A percentile compares a stretch with the other conserved stretches of the same genome.
Evolutionary conservation across 2,113 vertebrate species (phyloP).

Genomic region (Setophaga kirtlandii): DNA sequence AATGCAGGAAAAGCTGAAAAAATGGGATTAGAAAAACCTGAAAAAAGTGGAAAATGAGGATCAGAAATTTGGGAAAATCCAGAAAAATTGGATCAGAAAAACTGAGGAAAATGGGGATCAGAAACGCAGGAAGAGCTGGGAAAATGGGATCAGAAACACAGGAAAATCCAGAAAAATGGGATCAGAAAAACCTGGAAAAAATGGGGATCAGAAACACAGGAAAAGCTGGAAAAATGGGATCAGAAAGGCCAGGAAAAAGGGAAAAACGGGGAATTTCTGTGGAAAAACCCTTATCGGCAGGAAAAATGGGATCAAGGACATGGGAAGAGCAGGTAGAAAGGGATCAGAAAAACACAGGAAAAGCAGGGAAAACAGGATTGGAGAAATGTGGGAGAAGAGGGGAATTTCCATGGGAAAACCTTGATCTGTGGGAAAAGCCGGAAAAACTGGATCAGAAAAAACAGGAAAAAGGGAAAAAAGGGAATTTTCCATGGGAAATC

Average conservation of each 20-base stretch:
- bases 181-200: no score
- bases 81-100: neutral
- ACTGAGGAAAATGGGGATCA: no score
- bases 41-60: neutral
- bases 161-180: no score
- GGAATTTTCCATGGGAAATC: neutral
- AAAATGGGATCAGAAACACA: no score
- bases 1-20: no score
- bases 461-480: rapidly evolving
- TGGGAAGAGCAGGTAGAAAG: no score
- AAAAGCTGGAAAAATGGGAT: no score
- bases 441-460: neutral
- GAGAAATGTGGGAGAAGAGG: neutral
- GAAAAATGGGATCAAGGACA: neutral
- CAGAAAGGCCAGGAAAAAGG: neutral
- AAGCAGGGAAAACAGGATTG: neutral
- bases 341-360: neutral
- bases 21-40: neutral
- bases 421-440: neutral
- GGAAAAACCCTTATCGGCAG: neutral
- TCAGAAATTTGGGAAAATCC: no score
- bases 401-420: neutral
- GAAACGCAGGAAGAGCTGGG: rapidly evolving
- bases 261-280: neutral
- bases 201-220: no score